These are phyloP conservation scores for Ernsta delagoae DNA, from an alignment of 2,888 invertebrate species.

Conservation along the genomic window DNA sequence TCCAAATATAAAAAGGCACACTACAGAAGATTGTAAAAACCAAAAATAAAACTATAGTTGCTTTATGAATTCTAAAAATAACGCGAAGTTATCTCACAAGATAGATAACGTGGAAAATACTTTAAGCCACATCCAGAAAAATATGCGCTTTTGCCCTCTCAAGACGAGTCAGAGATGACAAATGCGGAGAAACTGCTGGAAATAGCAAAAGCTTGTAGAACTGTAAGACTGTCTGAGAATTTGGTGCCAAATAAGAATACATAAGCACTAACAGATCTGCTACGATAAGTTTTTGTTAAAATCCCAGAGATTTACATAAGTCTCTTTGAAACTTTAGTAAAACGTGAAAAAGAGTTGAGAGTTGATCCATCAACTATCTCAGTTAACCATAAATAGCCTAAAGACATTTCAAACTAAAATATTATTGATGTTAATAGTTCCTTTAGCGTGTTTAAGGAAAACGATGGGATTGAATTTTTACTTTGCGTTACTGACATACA, in stretches of 20 bases:
- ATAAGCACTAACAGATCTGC: background rate
- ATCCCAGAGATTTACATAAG: slow-evolving; percentile 5
- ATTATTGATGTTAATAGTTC: background rate
- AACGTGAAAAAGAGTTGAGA: background rate
- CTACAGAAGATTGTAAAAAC: too few species aligned
- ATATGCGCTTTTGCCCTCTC: slow-evolving; percentile 18
- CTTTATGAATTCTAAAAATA: background rate
- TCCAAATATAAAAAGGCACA: too few species aligned
- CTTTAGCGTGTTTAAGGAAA: background rate
- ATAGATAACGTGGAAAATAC: slow-evolving; percentile 16
- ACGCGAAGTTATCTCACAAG: background rate
- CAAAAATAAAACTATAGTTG: too few species aligned
- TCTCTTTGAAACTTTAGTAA: background rate
- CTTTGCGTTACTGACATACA: too few species aligned
- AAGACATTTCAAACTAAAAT: too few species aligned
- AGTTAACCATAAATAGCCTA: too few species aligned
- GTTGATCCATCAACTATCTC: background rate
- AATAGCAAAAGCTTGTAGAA: slow-evolving; percentile 26
- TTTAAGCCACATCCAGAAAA: slow-evolving; percentile 25
- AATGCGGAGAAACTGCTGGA: slow-evolving; percentile 20
- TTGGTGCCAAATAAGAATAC: slow-evolving; percentile 25
- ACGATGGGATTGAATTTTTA: too few species aligned
- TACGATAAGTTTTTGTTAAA: slow-evolving; percentile 6
- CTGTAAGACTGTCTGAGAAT: slow-evolving; percentile 16
- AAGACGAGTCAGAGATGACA: slow-evolving; percentile 27